Conservation (phyloP, 2,888 invertebrate genomes). For the Thysanoteuthis rhombus region DNA sequence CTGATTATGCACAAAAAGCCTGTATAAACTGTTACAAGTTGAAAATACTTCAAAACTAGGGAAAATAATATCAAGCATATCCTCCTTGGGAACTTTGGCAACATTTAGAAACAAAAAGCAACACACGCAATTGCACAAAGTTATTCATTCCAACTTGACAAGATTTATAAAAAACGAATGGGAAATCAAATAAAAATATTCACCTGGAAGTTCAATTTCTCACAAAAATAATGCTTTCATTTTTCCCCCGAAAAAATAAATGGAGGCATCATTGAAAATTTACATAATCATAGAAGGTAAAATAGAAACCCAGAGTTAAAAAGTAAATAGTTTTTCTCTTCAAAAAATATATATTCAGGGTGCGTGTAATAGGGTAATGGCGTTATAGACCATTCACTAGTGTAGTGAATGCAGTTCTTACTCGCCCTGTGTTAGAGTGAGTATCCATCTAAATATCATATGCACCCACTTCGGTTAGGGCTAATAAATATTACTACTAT, state of each 20-base stretch:
- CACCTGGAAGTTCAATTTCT: not conserved
- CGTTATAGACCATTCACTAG: too few species aligned
- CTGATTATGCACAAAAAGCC: not conserved
- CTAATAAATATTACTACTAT: too few species aligned
- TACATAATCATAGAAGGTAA: not conserved
- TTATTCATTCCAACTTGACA: not conserved
- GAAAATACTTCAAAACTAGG: not conserved
- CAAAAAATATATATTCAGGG: too few species aligned
- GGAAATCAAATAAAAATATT: not conserved
- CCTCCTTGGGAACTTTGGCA: not conserved
- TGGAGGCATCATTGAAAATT: not conserved
- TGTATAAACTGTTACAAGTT: not conserved
- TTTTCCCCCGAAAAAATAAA: not conserved
- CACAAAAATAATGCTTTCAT: not conserved
- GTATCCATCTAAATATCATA: too few species aligned
- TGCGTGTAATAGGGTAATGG: too few species aligned
- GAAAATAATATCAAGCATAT: not conserved
- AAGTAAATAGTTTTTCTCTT: too few species aligned
- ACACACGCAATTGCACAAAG: not conserved
- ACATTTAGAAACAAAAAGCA: not conserved
- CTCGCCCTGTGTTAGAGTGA: too few species aligned
- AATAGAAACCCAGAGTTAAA: not conserved
- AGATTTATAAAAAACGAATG: not conserved
- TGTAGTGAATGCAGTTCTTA: too few species aligned
- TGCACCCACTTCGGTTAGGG: too few species aligned